Evolutionary conservation across 2,113 vertebrate genomes (phyloP).

Genomic region (Onychostruthus taczanowskii): DNA sequence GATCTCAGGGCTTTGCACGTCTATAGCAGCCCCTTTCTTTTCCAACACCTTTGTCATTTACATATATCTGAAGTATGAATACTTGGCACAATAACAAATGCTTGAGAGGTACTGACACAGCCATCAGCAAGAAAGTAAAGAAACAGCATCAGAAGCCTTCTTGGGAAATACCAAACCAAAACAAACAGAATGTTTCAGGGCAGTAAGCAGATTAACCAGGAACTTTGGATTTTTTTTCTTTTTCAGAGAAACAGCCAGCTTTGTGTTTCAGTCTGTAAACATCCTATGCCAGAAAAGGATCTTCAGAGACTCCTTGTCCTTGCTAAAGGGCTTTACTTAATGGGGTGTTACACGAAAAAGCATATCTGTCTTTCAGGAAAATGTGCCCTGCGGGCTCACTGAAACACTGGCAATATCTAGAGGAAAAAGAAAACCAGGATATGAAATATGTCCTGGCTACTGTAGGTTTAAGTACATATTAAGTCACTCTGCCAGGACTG

Average conservation of each 20-base stretch:
- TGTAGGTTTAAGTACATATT: slow-evolving; percentile 2
- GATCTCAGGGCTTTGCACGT: not conserved
- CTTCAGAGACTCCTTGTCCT: slow-evolving; percentile 43
- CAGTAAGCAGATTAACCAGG: not conserved
- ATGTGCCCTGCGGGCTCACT: not conserved
- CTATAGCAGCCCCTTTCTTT: not conserved
- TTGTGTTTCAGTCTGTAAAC: slow-evolving; percentile 19
- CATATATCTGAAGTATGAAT: not conserved
- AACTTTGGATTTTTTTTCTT: not conserved
- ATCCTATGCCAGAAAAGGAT: not conserved
- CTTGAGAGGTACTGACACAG: slow-evolving; percentile 11
- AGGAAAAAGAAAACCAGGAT: not conserved
- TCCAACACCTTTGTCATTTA: not conserved
- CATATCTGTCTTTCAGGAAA: slow-evolving; percentile 29
- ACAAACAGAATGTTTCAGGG: not conserved
- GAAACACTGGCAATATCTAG: not conserved
- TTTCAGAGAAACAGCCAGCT: not conserved
- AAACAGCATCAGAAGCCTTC: not conserved
- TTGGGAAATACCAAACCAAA: not conserved
- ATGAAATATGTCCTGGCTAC: not conserved
- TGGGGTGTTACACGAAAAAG: slow-evolving; percentile 46
- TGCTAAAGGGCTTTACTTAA: slow-evolving; percentile 57
- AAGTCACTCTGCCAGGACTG: not conserved
- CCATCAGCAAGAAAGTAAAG: not conserved
- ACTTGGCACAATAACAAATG: not conserved